Base-by-base conservation (phyloP, 2,113 vertebrate species). In the Microcebus murinus region DNA sequence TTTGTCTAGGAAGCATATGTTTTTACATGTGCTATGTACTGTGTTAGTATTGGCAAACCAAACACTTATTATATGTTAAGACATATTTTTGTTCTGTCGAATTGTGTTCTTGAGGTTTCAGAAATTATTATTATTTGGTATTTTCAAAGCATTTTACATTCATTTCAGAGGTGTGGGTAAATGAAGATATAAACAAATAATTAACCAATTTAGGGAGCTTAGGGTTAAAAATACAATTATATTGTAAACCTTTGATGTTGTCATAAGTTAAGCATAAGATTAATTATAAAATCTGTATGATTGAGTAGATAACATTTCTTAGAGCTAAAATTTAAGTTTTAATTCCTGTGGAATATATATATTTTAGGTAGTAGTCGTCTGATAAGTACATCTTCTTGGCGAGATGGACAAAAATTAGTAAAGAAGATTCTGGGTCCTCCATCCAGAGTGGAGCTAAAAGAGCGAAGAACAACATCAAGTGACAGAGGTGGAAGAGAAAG, bases 321-420 rank as follows among this genome's bases (percentile, higher is more conserved):
- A 82, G 34, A 95, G 83, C 10, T 97, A 82, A 94, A 90, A 45
- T 77, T 79, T 76, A 76, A 83, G 25, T 91, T 94, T 93, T 52
- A 96, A 95, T 59, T 83, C 91, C 15, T 81, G 9, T 79, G 17
- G 11, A 39, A 29, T 68, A 8, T 85, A 11, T 71, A 14, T 91
- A 18, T 97, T 97, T 79, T 96, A 99, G 98, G 98, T 97, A 91
- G 93, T 93, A 98, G 87, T 91, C 98, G 97, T 98, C 95, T 98
- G 74, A 99, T 99, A 97, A 99, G 98, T 95, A 98, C 99, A 85
- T 99, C 99, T 4, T 99, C 99, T 27, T 99, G 99, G 99, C 98
- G 99, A 73, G 99, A 99, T 77, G 99, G 99, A 94, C 99, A 99
- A 95, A 99, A 99, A 95, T 96, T 99, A 91, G 99, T 99, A 68